Evolutionary conservation across 2,888 invertebrate genomes (phyloP).

Genomic region (Pristionchus entomophagus): DNA sequence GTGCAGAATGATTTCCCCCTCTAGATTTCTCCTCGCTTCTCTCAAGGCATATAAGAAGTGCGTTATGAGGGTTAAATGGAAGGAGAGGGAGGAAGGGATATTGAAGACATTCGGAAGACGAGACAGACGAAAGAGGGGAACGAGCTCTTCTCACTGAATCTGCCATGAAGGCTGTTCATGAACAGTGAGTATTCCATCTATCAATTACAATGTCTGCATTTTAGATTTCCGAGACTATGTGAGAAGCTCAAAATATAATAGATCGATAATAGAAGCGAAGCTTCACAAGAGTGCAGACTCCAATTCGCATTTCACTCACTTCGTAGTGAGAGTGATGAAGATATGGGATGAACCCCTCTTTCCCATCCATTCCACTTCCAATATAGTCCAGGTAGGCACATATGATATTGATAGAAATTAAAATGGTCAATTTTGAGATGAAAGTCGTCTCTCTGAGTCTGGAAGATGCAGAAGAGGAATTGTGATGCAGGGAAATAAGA

Average conservation of each 20-base stretch:
- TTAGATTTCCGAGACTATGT: neutral
- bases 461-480: constrained; percentile 10
- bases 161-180: neutral
- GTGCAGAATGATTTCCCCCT: neutral
- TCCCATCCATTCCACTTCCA: neutral
- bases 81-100: no score
- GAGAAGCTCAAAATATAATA: neutral
- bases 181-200: neutral
- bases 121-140: no score
- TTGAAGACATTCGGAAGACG: no score
- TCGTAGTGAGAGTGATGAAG: neutral
- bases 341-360: constrained; percentile 18
- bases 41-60: neutral
- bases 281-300: neutral
- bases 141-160: neutral
- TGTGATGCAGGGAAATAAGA: neutral
- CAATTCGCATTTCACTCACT: neutral
- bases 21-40: constrained; percentile 14
- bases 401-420: no score
- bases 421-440: constrained; percentile 32
- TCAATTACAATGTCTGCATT: neutral
- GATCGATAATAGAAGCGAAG: constrained; percentile 20
- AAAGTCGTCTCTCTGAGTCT: neutral
- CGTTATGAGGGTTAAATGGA: no score
- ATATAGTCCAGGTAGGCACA: neutral